Conservation (phyloP, 2,113 vertebrate species). For the Corvus moneduloides region DNA sequence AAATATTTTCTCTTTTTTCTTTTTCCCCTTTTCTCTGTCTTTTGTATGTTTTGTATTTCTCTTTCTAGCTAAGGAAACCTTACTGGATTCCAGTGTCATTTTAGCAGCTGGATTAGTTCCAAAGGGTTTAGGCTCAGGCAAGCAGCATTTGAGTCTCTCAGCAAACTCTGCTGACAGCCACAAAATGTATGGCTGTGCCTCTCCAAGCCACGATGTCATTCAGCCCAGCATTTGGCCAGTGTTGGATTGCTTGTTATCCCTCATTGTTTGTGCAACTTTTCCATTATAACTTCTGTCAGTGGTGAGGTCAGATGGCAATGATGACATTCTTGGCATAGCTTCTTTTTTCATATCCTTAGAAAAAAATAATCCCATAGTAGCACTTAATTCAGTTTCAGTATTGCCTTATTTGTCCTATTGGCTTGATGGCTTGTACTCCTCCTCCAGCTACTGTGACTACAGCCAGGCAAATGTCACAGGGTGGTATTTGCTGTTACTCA, state of each 20-base stretch:
- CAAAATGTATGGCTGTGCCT: background rate
- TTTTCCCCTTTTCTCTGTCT: background rate
- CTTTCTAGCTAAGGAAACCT: background rate
- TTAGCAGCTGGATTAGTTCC: background rate
- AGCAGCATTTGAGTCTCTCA: background rate
- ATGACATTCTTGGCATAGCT: slow-evolving; percentile 42
- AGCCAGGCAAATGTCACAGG: slow-evolving; percentile 16
- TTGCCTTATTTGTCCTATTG: slow-evolving; percentile 61
- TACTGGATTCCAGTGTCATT: background rate
- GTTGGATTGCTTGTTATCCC: background rate
- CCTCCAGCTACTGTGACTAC: slow-evolving; percentile 1
- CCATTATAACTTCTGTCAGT: slow-evolving; percentile 19
- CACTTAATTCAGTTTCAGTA: slow-evolving; percentile 40
- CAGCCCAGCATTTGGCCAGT: background rate
- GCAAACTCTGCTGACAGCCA: slow-evolving; percentile 18
- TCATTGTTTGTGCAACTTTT: slow-evolving; percentile 26
- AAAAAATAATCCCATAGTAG: slow-evolving; percentile 49
- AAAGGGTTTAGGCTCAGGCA: background rate
- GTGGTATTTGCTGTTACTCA: background rate
- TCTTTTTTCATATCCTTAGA: background rate
- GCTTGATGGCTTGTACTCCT: background rate
- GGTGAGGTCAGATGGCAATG: slow-evolving; percentile 28
- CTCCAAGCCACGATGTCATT: background rate
- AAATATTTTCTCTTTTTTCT: background rate
- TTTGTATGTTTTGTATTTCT: background rate